Percentiles rank a stretch among this genome's conserved stretches.
Evolutionary conservation across 1,140 invertebrate genomes (phyloP).

Genomic region (Cotesia glomerata): DNA sequence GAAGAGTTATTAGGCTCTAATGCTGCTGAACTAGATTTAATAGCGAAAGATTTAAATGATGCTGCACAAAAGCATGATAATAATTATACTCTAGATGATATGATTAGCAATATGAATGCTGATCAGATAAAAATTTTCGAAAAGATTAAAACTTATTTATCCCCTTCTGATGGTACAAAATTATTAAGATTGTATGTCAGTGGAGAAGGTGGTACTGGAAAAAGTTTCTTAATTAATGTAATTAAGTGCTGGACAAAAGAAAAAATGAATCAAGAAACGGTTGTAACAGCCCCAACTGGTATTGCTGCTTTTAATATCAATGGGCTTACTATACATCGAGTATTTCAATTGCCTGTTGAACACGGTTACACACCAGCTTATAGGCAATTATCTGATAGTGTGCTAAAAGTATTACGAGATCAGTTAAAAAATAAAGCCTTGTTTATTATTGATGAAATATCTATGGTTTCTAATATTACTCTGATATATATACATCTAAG

Average conservation of each 20-base stretch:
- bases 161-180: background rate
- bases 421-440: background rate
- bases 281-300: constrained; percentile 10
- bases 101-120: background rate
- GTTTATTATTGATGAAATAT: constrained; percentile 21
- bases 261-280: background rate
- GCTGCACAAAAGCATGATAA: background rate
- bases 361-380: constrained; percentile 3
- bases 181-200: background rate
- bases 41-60: background rate
- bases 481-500: constrained; percentile 20
- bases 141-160: background rate
- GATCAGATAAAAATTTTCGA: background rate
- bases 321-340: background rate
- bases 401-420: constrained; percentile 7
- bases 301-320: constrained; percentile 15
- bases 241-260: background rate
- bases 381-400: constrained; percentile 8
- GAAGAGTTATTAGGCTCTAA: background rate
- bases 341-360: constrained; percentile 13
- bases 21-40: background rate
- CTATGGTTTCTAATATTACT: constrained; percentile 12
- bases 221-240: too few relatives aligned
- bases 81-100: background rate
- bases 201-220: constrained; percentile 1